Conservation (phyloP, 2,113 vertebrate genomes). For the Brachypodius melanocephalos region DNA sequence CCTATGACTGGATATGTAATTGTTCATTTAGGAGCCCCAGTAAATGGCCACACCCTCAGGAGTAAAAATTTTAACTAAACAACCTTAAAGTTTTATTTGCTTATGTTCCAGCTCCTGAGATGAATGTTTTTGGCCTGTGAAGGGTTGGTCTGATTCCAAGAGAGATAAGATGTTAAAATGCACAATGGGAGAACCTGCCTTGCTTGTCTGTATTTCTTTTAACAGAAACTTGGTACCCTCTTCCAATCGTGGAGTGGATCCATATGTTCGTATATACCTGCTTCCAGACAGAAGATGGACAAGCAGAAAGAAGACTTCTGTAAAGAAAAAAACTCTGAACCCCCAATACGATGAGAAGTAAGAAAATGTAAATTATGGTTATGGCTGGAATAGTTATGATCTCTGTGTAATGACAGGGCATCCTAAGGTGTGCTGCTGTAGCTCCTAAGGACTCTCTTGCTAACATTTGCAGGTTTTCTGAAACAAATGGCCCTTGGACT, state of each 20-base stretch:
- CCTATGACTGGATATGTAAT: neutral
- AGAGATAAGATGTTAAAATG: neutral
- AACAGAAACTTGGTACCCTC: constrained; percentile 84
- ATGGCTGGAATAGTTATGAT: neutral
- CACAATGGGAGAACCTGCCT: neutral
- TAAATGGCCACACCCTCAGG: neutral
- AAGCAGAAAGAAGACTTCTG: constrained; percentile 85
- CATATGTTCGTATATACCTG: constrained; percentile 90
- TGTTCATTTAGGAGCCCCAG: neutral
- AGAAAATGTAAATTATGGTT: neutral
- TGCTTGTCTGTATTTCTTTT: neutral
- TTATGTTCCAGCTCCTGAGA: neutral
- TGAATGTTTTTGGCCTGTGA: neutral
- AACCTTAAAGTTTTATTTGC: neutral
- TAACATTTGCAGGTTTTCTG: neutral
- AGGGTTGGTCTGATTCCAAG: neutral
- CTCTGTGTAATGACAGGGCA: neutral
- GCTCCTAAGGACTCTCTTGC: neutral
- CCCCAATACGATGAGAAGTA: constrained; percentile 90
- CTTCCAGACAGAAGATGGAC: constrained; percentile 89
- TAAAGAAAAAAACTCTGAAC: constrained; percentile 84
- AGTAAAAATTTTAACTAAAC: neutral
- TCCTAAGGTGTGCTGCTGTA: neutral
- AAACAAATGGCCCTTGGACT: neutral
- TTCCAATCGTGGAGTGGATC: constrained; percentile 83